Evolutionary conservation across 2,113 vertebrate genomes (phyloP), one percentile per base, ranked within the genome.

Genomic region (Narcine bancroftii): DNA sequence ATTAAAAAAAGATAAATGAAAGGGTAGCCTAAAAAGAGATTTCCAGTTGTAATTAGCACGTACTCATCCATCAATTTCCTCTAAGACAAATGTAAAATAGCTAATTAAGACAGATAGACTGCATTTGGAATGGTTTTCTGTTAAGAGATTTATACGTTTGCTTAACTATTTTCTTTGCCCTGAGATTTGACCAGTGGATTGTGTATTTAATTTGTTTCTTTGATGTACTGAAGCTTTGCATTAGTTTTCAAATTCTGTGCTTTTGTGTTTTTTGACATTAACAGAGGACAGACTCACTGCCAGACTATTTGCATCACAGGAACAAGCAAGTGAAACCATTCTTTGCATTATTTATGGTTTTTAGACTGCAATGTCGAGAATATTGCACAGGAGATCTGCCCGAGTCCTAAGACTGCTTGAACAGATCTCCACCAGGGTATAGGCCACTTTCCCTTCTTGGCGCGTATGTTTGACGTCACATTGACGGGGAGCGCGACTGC

Each of bases 1-100:
- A 42, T 66, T 9, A 17, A 72, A 42, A 66, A 89, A 66, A 66
- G 75, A 66, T 91, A 69, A 91, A 69, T 91, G 89, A 91, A 91
- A 91, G 36, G 89, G 47, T 65, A 66, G 65, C 29, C 39, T 69
- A 47, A 10, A 91, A 69, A 91, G 39, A 63, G 50, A 60, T 87
- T n/a, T 87, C 81, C 6, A 83, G 17, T 36, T 42, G 87, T 66
- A 89, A 89, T 89, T 69, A 69, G 26, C 42, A 42, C 89, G 89
- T 91, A 91, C 39, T 69, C 89, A 29, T 91, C 26, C 89, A 66
- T 91, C 89, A 69, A 47, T 47, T 69, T 69, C 63, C 65, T 91
- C 89, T 91, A 91, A 91, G 89, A 45, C 29, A 69, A 39, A 39
- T 47, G 39, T 4, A 91, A 45, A 42, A 71, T 33, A 45, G 89